Conservation (phyloP, 2,888 invertebrate species). For the Pandemis cinnamomeana region DNA sequence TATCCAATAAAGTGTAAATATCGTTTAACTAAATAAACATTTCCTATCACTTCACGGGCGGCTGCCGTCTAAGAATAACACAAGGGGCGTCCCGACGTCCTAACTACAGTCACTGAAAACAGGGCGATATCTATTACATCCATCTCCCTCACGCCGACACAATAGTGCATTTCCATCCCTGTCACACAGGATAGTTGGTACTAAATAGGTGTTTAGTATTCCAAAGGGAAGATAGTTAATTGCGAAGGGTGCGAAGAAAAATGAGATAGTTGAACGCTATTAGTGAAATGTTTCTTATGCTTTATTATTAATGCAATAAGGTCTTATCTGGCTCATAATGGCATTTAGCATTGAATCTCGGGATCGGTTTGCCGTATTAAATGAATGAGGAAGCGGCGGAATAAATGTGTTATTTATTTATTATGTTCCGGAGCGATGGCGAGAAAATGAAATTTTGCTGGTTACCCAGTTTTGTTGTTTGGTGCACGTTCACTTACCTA, state of each 20-base stretch:
- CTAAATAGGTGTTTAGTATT: slow-evolving; percentile 84
- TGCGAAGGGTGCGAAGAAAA: slow-evolving; percentile 79
- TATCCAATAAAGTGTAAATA: slow-evolving; percentile 38
- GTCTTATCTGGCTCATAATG: slow-evolving; percentile 38
- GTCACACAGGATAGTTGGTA: slow-evolving; percentile 67
- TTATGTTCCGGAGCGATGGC: slow-evolving; percentile 32
- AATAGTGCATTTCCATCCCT: slow-evolving; percentile 49
- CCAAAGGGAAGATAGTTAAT: slow-evolving; percentile 81
- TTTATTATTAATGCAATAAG: slow-evolving; percentile 44
- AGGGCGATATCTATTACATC: slow-evolving; percentile 67
- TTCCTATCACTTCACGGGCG: slow-evolving; percentile 74
- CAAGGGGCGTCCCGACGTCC: slow-evolving; percentile 63
- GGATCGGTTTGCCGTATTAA: slow-evolving; percentile 64
- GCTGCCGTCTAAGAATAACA: slow-evolving; percentile 63
- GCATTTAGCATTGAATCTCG: slow-evolving; percentile 41
- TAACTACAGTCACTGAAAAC: slow-evolving; percentile 62
- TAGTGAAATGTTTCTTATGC: slow-evolving; percentile 24
- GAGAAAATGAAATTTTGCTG: slow-evolving; percentile 13
- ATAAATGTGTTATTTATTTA: slow-evolving; percentile 49
- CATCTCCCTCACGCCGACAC: slow-evolving; percentile 56
- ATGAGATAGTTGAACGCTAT: slow-evolving; percentile 54
- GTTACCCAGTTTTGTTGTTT: slow-evolving; percentile 4
- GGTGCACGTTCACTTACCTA: background rate
- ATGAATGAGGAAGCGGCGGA: slow-evolving; percentile 62
- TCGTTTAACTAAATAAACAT: slow-evolving; percentile 57